These are phyloP conservation scores for Polydesmus complanatus DNA, from an alignment of 2,888 invertebrate species.

Conservation along the genomic window DNA sequence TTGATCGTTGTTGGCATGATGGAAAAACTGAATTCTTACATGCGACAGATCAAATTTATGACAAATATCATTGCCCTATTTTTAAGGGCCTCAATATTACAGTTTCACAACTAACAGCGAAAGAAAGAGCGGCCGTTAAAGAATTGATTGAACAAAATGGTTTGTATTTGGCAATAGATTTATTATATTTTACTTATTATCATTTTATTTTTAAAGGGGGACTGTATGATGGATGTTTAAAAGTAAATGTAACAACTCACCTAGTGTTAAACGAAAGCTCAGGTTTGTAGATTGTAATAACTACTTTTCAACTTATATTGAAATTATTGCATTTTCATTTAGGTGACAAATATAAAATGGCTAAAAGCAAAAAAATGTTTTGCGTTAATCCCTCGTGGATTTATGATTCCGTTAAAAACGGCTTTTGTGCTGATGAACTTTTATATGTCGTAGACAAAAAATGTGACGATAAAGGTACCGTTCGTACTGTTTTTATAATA, in stretches of 20 bases:
- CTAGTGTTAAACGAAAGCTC: constrained; percentile 40
- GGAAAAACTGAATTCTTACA: constrained; percentile 47
- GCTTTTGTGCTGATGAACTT: constrained; percentile 50
- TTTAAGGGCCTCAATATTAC: constrained; percentile 66
- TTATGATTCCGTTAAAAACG: constrained; percentile 54
- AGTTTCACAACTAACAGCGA: constrained; percentile 53
- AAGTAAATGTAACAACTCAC: constrained; percentile 38
- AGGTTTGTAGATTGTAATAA: too few relatives aligned
- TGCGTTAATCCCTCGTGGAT: constrained; percentile 69
- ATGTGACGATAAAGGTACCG: background rate
- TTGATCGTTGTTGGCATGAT: constrained; percentile 62
- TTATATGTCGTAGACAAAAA: constrained; percentile 39
- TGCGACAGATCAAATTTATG: constrained; percentile 43
- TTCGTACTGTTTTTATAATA: too few relatives aligned
- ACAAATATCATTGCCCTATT: constrained; percentile 46
- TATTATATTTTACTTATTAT: constrained; percentile 6
- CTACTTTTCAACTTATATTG: too few relatives aligned
- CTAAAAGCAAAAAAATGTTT: constrained; percentile 43
- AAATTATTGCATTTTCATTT: constrained; percentile 17
- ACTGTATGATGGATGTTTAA: constrained; percentile 40
- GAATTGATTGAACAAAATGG: constrained; percentile 58
- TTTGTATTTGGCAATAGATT: constrained; percentile 33
- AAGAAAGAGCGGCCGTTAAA: constrained; percentile 49
- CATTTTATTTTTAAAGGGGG: constrained; percentile 40
- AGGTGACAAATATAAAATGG: constrained; percentile 55